A percentile compares a stretch with the other conserved stretches of the same genome.
phyloP scores from a whole-genome alignment of 2,797 vertebrate species.

The Salmo trutta region DNA sequence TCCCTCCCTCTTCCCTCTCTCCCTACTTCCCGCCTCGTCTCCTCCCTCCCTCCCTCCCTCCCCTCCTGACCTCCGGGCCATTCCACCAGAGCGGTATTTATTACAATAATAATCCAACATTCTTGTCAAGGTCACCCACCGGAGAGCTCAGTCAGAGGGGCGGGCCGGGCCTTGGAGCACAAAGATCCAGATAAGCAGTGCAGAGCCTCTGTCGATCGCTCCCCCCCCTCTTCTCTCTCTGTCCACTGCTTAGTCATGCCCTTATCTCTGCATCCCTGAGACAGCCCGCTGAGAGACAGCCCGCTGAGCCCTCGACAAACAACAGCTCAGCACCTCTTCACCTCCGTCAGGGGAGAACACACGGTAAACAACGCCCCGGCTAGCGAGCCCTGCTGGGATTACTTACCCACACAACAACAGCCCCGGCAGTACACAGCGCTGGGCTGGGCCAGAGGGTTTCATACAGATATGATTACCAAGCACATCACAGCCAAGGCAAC shows the following conservation, averaged over 20 bases:
- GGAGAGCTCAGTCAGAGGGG: neutral
- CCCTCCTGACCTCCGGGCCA: slow-evolving; percentile 34
- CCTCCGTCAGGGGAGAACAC: neutral
- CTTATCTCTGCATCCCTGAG: slow-evolving; percentile 5
- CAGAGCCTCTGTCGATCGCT: neutral
- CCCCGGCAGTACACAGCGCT: neutral
- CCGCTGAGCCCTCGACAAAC: slow-evolving; percentile 2
- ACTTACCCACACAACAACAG: neutral
- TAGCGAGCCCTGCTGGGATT: neutral
- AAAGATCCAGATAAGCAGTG: slow-evolving; percentile 21
- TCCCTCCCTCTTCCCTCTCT: slow-evolving; percentile 18
- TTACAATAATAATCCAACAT: slow-evolving; percentile 57
- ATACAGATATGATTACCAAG: neutral
- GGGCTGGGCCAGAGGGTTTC: neutral
- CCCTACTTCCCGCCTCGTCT: slow-evolving; percentile 14
- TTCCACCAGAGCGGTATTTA: slow-evolving; percentile 40
- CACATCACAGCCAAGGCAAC: neutral
- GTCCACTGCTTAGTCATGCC: slow-evolving; percentile 21
- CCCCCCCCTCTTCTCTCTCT: neutral
- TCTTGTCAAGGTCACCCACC: slow-evolving; percentile 51
- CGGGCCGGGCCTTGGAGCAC: slow-evolving; percentile 1
- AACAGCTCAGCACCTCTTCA: neutral
- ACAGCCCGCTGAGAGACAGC: slow-evolving; percentile 11
- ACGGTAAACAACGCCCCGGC: neutral
- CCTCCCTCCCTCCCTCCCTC: slow-evolving; percentile 25